A percentile compares a stretch with the other conserved stretches of the same genome.
Evolutionary conservation across 2,888 invertebrate genomes (phyloP).

Genomic region (Perizoma flavofasciatum): DNA sequence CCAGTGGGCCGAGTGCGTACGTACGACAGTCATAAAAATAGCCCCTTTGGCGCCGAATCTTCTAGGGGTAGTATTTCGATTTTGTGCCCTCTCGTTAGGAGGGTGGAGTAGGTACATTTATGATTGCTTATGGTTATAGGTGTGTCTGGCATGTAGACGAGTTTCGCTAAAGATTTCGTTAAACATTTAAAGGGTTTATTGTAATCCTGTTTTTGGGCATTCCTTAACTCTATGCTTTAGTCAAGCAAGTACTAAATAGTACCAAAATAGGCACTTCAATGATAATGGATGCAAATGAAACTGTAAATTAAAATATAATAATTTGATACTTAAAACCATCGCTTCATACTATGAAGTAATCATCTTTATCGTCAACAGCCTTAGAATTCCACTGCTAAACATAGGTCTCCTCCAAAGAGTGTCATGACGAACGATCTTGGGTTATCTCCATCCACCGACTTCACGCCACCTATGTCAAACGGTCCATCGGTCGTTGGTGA

Average conservation of each 20-base stretch:
- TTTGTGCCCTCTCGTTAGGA: constrained; percentile 75
- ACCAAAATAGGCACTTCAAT: background rate
- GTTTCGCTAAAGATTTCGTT: constrained; percentile 24
- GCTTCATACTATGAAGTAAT: too few relatives aligned
- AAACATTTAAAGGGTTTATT: constrained; percentile 33
- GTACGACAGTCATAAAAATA: constrained; percentile 84
- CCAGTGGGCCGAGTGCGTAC: constrained; percentile 80
- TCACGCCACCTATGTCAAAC: too few relatives aligned
- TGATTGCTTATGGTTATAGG: constrained; percentile 62
- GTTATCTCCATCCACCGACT: too few relatives aligned
- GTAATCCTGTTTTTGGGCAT: constrained; percentile 19
- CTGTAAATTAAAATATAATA: too few relatives aligned
- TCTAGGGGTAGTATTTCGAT: constrained; percentile 79
- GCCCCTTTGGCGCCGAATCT: constrained; percentile 83
- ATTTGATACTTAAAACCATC: too few relatives aligned
- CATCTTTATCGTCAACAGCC: too few relatives aligned
- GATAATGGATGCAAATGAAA: constrained; percentile 2
- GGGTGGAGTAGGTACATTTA: constrained; percentile 63
- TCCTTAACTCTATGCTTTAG: constrained; percentile 8
- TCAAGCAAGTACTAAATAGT: constrained; percentile 1
- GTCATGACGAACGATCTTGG: too few relatives aligned
- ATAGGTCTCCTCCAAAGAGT: too few relatives aligned
- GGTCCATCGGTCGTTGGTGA: too few relatives aligned
- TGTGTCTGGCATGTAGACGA: constrained; percentile 41
- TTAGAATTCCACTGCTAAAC: too few relatives aligned